phyloP scores from a whole-genome alignment of 2,797 vertebrate genomes.

The Pogoniulus pusillus region DNA sequence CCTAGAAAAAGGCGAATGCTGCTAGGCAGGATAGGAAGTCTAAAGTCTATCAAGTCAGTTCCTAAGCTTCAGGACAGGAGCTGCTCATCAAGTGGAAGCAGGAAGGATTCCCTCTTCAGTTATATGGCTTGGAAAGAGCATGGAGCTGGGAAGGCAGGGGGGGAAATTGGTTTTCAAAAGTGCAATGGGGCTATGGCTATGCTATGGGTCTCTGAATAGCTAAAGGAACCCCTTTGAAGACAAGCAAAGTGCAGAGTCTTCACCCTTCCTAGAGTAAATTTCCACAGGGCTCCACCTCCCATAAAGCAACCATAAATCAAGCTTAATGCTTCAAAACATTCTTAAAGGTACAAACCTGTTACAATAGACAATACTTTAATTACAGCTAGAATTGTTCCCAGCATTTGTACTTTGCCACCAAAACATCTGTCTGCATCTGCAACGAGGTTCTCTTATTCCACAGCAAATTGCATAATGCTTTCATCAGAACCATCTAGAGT shows the following conservation, averaged over 20 bases:
- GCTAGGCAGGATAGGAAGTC: not conserved
- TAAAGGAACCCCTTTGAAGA: not conserved
- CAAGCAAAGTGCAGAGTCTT: not conserved
- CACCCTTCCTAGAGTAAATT: not conserved
- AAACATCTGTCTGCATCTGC: slow-evolving; percentile 74
- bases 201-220: not conserved
- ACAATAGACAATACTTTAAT: slow-evolving; percentile 64
- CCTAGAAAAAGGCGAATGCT: not conserved
- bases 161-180: not conserved
- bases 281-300: not conserved
- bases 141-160: not conserved
- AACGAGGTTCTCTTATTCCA: slow-evolving; percentile 47
- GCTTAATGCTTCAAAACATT: slow-evolving; percentile 52
- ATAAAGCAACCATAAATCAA: slow-evolving; percentile 53
- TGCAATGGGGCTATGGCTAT: not conserved
- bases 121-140: not conserved
- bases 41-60: not conserved
- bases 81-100: not conserved
- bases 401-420: slow-evolving; percentile 52
- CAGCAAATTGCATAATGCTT: slow-evolving; percentile 63
- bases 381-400: slow-evolving; percentile 74
- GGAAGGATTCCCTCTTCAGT: not conserved
- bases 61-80: not conserved
- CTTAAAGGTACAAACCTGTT: slow-evolving; percentile 64
- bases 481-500: slow-evolving; percentile 49